Percentiles rank a stretch among this genome's conserved stretches.
Evolutionary conservation across 2,113 vertebrate species (phyloP).

Genomic region (Neoarius graeffei): DNA sequence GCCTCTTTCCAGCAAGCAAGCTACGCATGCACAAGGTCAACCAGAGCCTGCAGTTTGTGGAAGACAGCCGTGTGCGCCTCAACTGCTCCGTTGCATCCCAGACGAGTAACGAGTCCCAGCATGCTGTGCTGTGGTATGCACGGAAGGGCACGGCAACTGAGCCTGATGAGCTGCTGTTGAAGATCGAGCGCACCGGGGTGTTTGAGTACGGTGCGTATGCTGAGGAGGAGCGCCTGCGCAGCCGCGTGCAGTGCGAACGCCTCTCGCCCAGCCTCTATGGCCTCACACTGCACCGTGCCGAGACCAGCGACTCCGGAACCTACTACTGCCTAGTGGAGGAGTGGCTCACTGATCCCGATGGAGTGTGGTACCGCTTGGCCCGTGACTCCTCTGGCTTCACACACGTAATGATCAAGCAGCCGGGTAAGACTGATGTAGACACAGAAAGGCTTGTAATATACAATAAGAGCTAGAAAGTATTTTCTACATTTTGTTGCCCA

Average conservation of each 20-base stretch:
- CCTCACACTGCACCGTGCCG: slow-evolving; percentile 87
- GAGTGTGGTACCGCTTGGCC: slow-evolving; percentile 85
- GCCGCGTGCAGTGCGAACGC: slow-evolving; percentile 88
- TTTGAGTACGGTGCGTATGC: slow-evolving; percentile 90
- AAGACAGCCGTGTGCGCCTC: slow-evolving; percentile 85
- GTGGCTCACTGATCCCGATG: slow-evolving; percentile 87
- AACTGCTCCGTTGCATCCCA: slow-evolving; percentile 88
- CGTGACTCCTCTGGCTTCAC: slow-evolving; percentile 85
- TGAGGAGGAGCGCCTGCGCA: slow-evolving; percentile 85
- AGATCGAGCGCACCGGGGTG: slow-evolving; percentile 83
- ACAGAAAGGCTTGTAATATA: background rate
- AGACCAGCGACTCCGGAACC: slow-evolving; percentile 87
- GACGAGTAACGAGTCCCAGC: slow-evolving; percentile 88
- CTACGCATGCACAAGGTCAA: slow-evolving; percentile 89
- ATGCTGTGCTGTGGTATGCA: slow-evolving; percentile 90
- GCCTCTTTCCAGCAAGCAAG: slow-evolving; percentile 79
- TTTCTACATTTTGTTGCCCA: background rate
- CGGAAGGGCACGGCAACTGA: slow-evolving; percentile 74
- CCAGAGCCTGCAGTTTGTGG: slow-evolving; percentile 83
- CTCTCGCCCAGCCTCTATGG: slow-evolving; percentile 83
- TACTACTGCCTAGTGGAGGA: slow-evolving; percentile 98
- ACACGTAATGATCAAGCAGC: slow-evolving; percentile 83
- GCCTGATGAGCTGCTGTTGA: slow-evolving; percentile 87
- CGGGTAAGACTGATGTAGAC: slow-evolving; percentile 75
- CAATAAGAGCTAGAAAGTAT: background rate